Evolutionary conservation across 1,140 invertebrate genomes (phyloP), one percentile per base, ranked within the genome.

Genomic region (Trissolcus basalis): DNA sequence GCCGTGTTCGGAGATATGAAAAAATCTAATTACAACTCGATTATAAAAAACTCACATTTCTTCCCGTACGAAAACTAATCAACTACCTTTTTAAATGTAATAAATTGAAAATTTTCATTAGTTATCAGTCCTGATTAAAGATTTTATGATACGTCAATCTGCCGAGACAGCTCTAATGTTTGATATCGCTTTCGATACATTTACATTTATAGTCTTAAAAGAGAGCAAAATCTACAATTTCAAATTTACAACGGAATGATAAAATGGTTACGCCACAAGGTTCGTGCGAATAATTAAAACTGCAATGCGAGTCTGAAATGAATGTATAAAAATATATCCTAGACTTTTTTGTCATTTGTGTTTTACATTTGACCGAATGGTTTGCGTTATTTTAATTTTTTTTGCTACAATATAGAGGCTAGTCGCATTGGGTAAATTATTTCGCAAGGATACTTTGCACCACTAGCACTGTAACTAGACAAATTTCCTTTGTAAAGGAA

Each of bases 61-160:
- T 39, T 39, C n/a, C 2, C n/a, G 36, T 39, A 39, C 9, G 36
- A 39, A 39, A 39, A 39, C 36, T 39, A 39, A 39, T 10, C n/a
- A n/a, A 9, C 36, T 27, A 27, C 19, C 6, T 27, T 27, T 1
- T 27, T 27, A 27, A 6, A 27, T 27, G 1, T 27, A 27, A 6
- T 27, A 3, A 1, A 27, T 27, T 27, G 19, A 27, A n/a, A 27
- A 27, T 27, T 27, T 27, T 1, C 19, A 27, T 27, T n/a, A n/a
- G n/a, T n/a, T 27, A 27, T 60, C 56, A 60, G 56, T 50, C 45
- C 56, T 60, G 56, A 60, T 49, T 60, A 60, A 60, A 60, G 56
- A 61, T 48, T 47, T 27, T 27, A 27, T 27, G 19, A 27, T 27
- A 27, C 19, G 6, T 27, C 19, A 27, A 27, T 1, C 6, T 27